phyloP scores from a whole-genome alignment of 2,797 vertebrate genomes.

The Limnodromus scolopaceus region DNA sequence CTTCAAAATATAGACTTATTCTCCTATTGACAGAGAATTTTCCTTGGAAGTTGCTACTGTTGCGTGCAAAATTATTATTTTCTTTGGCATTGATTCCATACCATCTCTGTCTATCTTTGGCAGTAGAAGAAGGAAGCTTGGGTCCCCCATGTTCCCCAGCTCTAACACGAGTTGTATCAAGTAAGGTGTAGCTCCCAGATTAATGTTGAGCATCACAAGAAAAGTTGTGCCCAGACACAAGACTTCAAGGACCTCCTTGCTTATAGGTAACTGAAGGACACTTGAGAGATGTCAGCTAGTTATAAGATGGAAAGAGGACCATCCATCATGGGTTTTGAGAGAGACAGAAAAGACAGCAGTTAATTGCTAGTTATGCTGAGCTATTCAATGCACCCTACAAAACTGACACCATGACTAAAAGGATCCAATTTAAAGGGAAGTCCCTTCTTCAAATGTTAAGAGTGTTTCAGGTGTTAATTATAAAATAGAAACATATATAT shows the following conservation, averaged over 20 bases:
- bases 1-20: neutral
- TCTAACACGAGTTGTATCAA: neutral
- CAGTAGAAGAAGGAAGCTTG: neutral
- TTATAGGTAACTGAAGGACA: neutral
- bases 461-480: neutral
- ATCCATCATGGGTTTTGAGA: accelerated
- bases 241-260: neutral
- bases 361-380: neutral
- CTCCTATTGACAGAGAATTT: neutral
- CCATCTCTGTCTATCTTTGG: accelerated
- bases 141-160: accelerated
- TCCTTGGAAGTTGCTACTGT: neutral
- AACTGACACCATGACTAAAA: neutral
- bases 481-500: neutral
- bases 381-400: neutral
- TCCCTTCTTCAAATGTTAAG: neutral
- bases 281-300: neutral
- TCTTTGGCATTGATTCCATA: neutral
- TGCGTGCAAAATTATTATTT: neutral
- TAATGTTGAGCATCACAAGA: neutral
- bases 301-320: neutral
- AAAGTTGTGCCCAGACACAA: neutral
- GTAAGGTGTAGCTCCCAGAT: neutral
- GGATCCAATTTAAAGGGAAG: neutral
- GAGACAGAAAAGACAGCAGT: accelerated